Base-by-base conservation (phyloP, 2,113 vertebrate genomes). In the Petroica traversi region DNA sequence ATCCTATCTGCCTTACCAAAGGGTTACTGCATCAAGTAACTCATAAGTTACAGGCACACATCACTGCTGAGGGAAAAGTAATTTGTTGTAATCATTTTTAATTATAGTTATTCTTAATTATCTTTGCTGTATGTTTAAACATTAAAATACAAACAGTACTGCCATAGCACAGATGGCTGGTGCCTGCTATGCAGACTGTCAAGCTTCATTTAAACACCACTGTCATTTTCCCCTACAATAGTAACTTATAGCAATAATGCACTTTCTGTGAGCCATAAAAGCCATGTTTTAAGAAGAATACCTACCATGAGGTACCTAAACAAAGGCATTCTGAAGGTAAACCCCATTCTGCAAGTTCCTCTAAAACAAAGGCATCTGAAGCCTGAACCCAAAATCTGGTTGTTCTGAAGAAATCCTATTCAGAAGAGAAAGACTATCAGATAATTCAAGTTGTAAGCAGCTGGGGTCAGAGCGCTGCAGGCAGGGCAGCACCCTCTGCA, bases 71-170 rank as follows among this genome's bases (percentile, higher is more conserved):
- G 97, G 96, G 96, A 97, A 98, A 98, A 97, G 98, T 97, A 98
- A 98, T 98, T 98, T 98, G 97, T 98, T 97, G 95, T 97, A 98
- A 98, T 98, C 97, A 98, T 98, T 98, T 98, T 98, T 98, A 98
- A 98, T 98, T 98, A 98, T 98, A 98, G 98, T 96, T 98, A 98
- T 98, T 98, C 98, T 98, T 98, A 98, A 98, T 98, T 98, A 98
- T 98, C 98, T 98, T 98, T 98, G 97, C 97, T 97, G 97, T 97
- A 98, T 97, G 97, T 97, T 97, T 97, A 98, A 98, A 98, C 98
- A 98, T 98, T 97, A 98, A 98, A 98, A 98, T 96, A 98, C 97
- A 98, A 98, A 98, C 96, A 98, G 96, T 84, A 78, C 93, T 96
- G 95, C 94, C 95, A 69, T 84, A 85, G 98, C 97, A 97, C 98